Evolutionary conservation across 2,797 vertebrate species (phyloP).

Genomic region (Moxostoma hubbsi): DNA sequence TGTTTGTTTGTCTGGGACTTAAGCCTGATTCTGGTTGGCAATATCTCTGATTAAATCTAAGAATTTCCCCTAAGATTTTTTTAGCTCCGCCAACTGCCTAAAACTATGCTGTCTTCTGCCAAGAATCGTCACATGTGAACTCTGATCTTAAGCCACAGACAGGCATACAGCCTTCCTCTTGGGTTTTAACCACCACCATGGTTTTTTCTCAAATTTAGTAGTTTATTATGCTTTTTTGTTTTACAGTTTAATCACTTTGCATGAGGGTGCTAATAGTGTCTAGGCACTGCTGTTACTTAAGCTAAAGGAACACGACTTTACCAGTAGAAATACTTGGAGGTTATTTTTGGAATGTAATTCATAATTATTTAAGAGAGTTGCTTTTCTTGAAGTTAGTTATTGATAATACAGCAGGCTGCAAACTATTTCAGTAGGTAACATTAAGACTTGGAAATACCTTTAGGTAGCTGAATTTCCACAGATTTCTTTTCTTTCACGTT

Average conservation of each 20-base stretch:
- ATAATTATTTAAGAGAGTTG: neutral
- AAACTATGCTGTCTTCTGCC: conserved; percentile 14
- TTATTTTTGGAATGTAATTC: neutral
- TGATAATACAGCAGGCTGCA: neutral
- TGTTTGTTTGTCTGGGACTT: conserved; percentile 17
- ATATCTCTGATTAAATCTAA: conserved; percentile 1
- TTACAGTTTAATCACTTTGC: conserved; percentile 30
- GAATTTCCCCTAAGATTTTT: conserved; percentile 14
- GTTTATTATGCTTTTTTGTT: conserved; percentile 19
- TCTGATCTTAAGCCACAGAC: neutral
- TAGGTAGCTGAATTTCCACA: neutral
- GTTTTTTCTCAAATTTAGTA: conserved; percentile 30
- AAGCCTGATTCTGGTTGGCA: conserved; percentile 4
- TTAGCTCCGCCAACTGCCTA: neutral
- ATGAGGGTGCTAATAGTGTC: neutral
- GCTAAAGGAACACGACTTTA: neutral
- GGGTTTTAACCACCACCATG: conserved; percentile 15
- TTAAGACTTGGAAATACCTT: neutral
- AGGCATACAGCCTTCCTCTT: conserved; percentile 21
- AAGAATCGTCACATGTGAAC: conserved; percentile 6
- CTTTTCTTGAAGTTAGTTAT: neutral
- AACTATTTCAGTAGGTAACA: neutral
- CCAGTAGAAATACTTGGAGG: neutral
- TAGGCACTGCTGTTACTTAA: neutral
- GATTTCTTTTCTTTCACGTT: neutral